Evolutionary conservation across 1,140 invertebrate species (phyloP), one percentile per base, ranked within the genome.

Genomic region (Lutraria rhynchaena): DNA sequence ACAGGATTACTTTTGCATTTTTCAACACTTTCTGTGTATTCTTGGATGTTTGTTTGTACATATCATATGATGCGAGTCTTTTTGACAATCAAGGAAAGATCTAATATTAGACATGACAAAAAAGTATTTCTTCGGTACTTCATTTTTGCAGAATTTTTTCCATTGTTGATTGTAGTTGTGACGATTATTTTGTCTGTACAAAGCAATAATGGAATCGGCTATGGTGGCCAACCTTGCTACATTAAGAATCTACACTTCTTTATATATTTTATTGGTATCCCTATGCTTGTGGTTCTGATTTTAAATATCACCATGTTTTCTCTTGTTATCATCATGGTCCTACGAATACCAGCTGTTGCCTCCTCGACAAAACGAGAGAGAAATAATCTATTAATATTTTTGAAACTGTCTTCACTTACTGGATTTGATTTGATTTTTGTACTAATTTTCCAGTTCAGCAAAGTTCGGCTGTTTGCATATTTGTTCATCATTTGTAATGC

Each of bases 401-500:
- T 51, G 0, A 77, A 77, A 29, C 24, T 77, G 7, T 77, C 74
- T 5, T 53, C 74, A 4, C 9, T 77, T 3, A 77, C 74, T 1
- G 74, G 74, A 22, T 31, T 65, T 19, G 49, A 60, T 11, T 77
- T 60, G 74, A 24, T 77, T 27, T 77, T 77, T 57, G 74, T 44
- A 13, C 67, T 77, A 27, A 29, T 77, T 7, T 77, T 65, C 49
- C 60, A 65, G 37, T 67, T 35, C 13, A 51, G 27, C 9, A 49
- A 55, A 1, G n/a, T 57, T 24, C 1, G 15, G 11, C n/a, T 67
- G 4, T 57, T 77, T 22, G 60, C 60, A 3, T 77, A 77, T 67
- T 24, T 37, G 9, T 67, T 51, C 27, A 67, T 67, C n/a, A 24
- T 77, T 3, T 44, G 63, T 19, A 77, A 53, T 55, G 74, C 60